Evolutionary conservation across 2,888 invertebrate genomes (phyloP).

Genomic region (Spatulosminthurus flaviceps): DNA sequence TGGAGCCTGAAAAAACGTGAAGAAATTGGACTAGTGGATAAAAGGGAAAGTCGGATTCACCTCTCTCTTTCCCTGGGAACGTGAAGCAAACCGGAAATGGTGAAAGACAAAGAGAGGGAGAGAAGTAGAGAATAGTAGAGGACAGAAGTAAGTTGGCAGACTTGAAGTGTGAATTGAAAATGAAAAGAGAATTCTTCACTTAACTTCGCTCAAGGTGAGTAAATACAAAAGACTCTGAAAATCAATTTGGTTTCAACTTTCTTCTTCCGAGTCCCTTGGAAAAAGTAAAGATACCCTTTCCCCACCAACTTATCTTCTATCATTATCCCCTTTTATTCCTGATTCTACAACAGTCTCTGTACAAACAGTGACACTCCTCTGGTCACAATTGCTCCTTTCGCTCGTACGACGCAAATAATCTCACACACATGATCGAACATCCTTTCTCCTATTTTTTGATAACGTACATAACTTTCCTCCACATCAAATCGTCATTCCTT

Average conservation of each 20-base stretch:
- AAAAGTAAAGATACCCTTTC: background rate
- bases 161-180: slow-evolving; percentile 40
- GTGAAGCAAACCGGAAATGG: slow-evolving; percentile 41
- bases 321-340: slow-evolving; percentile 6
- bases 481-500: slow-evolving; percentile 15
- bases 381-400: background rate
- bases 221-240: slow-evolving; percentile 43
- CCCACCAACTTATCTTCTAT: slow-evolving; percentile 17
- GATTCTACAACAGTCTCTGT: background rate
- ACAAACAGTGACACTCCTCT: background rate
- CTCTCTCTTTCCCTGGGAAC: too few species aligned
- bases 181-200: slow-evolving; percentile 39
- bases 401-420: too few species aligned
- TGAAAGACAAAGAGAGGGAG: slow-evolving; percentile 25
- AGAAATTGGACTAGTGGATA: background rate
- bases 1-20: background rate
- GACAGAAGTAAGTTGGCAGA: slow-evolving; percentile 25
- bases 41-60: background rate
- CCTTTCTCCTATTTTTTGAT: background rate
- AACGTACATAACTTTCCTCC: background rate
- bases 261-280: slow-evolving; percentile 6
- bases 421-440: background rate
- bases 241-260: slow-evolving; percentile 43
- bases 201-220: slow-evolving; percentile 33
- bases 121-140: slow-evolving; percentile 34